Conservation (phyloP, 1,140 invertebrate genomes). For the Eueides isabella region DNA sequence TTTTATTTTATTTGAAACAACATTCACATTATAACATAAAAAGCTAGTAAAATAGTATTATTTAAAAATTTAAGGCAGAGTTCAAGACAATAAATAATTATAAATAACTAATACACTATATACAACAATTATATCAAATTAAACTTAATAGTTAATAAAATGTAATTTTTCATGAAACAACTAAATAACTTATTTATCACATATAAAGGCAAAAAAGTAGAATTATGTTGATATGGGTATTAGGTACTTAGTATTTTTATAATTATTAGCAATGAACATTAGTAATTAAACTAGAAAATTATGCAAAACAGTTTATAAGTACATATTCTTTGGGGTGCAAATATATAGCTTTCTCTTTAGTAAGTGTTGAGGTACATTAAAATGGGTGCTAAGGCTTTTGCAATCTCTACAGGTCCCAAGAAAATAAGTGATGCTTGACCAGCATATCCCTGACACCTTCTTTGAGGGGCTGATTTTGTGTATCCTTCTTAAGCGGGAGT, state of each 20-base stretch:
- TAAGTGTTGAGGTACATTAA: conserved; percentile 5
- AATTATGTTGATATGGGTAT: neutral
- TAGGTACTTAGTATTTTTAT: neutral
- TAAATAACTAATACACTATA: neutral
- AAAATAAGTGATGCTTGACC: conserved; percentile 99
- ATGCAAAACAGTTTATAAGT: conserved; percentile 12
- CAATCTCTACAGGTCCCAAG: conserved; percentile 95
- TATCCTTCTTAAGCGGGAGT: conserved; percentile 91
- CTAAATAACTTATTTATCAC: conserved; percentile 23
- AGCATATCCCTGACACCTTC: conserved; percentile 99
- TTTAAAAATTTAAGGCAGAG: neutral
- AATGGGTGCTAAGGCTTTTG: neutral
- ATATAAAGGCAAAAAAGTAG: conserved; percentile 17
- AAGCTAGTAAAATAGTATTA: neutral
- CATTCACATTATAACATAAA: conserved; percentile 6
- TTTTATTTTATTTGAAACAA: conserved; percentile 12
- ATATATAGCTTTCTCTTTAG: conserved; percentile 14
- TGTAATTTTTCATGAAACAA: conserved; percentile 10
- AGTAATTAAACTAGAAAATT: conserved; percentile 6
- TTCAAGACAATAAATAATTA: conserved; percentile 9
- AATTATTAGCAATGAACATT: neutral
- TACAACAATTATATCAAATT: conserved; percentile 3
- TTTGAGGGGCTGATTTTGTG: conserved; percentile 93
- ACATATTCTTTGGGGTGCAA: conserved; percentile 22
- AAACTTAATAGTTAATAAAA: conserved; percentile 1